These are phyloP conservation scores for Hapalemur alaotrensis DNA, from an alignment of 2,797 vertebrate species.

Conservation along the genomic window DNA sequence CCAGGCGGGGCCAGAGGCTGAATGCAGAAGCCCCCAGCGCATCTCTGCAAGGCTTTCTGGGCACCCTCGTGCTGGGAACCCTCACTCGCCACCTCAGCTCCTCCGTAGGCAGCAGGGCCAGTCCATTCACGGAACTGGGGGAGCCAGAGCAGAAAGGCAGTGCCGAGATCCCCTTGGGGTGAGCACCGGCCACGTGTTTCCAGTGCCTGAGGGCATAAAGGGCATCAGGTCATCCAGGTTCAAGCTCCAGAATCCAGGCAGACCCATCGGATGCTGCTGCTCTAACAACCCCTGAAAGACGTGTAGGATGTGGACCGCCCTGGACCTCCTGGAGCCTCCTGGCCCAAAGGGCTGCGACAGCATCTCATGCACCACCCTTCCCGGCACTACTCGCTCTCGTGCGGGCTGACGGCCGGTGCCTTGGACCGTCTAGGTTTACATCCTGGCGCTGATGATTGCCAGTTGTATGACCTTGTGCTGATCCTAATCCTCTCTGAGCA, in stretches of 20 bases:
- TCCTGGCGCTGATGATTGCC: not conserved
- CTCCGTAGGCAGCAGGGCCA: not conserved
- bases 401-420: fast-evolving
- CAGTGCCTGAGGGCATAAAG: not conserved
- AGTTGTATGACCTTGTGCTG: not conserved
- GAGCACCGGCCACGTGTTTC: not conserved
- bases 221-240: not conserved
- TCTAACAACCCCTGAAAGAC: not conserved
- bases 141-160: not conserved
- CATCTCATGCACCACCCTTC: not conserved
- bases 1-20: not conserved
- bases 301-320: fast-evolving
- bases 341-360: not conserved
- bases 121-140: not conserved
- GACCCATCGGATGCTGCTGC: not conserved
- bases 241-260: not conserved
- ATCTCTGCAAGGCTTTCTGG: not conserved
- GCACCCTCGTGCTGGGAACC: not conserved
- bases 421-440: not conserved
- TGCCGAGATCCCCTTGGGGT: not conserved
- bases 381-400: not conserved
- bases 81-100: not conserved
- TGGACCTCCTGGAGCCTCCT: not conserved
- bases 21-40: not conserved
- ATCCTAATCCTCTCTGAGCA: not conserved